These are phyloP conservation scores for Agriopis aurantiaria DNA, from an alignment of 2,888 invertebrate species.

Conservation along the genomic window DNA sequence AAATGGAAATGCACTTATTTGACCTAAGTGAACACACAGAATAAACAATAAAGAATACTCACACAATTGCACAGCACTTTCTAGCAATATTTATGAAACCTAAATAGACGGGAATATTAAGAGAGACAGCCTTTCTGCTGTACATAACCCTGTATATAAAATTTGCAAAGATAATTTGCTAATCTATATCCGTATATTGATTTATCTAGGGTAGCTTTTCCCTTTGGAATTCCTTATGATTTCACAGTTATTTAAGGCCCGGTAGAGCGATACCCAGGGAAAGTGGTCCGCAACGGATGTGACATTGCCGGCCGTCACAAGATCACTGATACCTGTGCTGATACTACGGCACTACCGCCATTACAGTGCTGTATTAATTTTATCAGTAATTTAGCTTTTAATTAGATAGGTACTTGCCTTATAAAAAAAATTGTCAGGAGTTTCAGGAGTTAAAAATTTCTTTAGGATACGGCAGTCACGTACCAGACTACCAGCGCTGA, in stretches of 20 bases:
- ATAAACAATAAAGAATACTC: too few relatives aligned
- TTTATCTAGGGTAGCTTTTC: neutral
- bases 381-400: conserved; percentile 14
- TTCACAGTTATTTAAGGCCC: conserved; percentile 22
- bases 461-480: too few relatives aligned
- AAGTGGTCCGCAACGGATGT: conserved; percentile 45
- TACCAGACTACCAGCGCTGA: too few relatives aligned
- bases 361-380: conserved; percentile 4
- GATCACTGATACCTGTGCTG: conserved; percentile 16
- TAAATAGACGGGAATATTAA: too few relatives aligned
- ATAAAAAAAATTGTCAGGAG: neutral
- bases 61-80: too few relatives aligned
- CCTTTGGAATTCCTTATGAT: conserved; percentile 17
- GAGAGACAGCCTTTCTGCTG: neutral
- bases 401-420: neutral
- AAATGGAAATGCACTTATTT: too few relatives aligned
- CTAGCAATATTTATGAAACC: too few relatives aligned
- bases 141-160: neutral
- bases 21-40: too few relatives aligned
- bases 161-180: neutral
- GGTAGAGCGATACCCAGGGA: conserved; percentile 37
- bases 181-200: neutral
- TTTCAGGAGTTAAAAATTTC: too few relatives aligned
- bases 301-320: conserved; percentile 28
- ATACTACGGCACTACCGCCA: conserved; percentile 14